A percentile compares a stretch with the other conserved stretches of the same genome.
Conservation (phyloP, 2,797 vertebrate genomes). For the Falco peregrinus region DNA sequence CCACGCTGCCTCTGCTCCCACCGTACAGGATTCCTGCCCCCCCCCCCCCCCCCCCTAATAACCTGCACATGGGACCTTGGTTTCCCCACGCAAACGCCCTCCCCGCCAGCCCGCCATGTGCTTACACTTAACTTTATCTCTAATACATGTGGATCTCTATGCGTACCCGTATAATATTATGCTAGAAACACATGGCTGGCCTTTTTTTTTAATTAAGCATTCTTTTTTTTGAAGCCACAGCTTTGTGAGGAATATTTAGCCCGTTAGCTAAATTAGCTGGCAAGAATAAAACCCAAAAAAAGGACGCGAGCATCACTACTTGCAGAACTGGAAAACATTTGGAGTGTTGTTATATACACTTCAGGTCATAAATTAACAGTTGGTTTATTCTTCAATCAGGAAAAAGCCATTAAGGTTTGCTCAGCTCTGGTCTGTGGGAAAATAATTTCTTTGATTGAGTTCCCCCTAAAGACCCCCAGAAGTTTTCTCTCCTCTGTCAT, state of each 20-base stretch:
- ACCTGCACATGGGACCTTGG: background rate
- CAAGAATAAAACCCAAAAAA: background rate
- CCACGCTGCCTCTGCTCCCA: background rate
- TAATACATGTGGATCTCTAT: background rate
- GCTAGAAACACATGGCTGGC: background rate
- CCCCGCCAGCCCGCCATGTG: background rate
- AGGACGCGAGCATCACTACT: background rate
- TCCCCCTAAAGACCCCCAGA: conserved; percentile 83
- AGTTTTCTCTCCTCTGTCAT: conserved; percentile 75
- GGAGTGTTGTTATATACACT: background rate
- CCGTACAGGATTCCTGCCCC: background rate
- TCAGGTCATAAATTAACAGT: conserved; percentile 74
- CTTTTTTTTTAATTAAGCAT: background rate
- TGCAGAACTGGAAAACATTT: conserved; percentile 14
- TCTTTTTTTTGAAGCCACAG: background rate
- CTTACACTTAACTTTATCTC: conserved; percentile 38
- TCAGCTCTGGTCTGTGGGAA: conserved; percentile 78
- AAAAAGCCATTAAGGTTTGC: conserved; percentile 73
- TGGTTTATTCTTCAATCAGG: conserved; percentile 77
- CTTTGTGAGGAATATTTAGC: background rate
- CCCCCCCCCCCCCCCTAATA: background rate
- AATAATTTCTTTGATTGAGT: conserved; percentile 84
- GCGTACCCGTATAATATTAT: background rate
- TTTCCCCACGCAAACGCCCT: background rate
- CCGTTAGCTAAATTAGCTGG: background rate